phyloP scores from a whole-genome alignment of 2,113 vertebrate genomes.

The Pseudois nayaur region DNA sequence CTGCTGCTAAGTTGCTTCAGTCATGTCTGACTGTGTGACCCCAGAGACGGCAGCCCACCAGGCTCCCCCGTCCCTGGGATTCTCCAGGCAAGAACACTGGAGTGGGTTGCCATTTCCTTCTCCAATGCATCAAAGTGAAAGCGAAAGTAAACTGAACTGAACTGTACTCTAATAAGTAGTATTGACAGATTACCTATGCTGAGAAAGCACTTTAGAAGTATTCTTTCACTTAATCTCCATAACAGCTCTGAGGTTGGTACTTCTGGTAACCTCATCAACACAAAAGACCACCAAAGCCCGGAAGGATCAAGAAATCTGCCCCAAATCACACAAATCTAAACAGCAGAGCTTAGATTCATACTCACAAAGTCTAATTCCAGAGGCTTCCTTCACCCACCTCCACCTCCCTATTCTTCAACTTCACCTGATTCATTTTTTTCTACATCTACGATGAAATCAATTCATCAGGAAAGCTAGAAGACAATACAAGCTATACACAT shows the following conservation, averaged over 20 bases:
- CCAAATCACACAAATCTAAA: background rate
- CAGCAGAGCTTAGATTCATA: background rate
- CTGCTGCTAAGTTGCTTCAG: too few species aligned
- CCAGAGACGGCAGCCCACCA: too few species aligned
- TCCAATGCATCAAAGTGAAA: too few species aligned
- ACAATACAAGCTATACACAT: background rate
- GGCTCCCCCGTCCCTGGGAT: too few species aligned
- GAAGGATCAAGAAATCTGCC: background rate
- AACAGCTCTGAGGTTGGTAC: background rate
- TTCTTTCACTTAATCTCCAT: background rate
- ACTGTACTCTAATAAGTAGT: background rate
- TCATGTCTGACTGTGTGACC: rapidly evolving
- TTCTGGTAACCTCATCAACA: background rate
- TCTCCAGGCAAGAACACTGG: too few species aligned
- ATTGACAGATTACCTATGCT: background rate
- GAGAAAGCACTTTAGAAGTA: background rate
- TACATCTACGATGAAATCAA: background rate
- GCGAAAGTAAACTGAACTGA: background rate
- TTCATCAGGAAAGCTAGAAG: background rate
- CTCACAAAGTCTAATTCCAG: background rate
- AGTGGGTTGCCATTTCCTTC: too few species aligned
- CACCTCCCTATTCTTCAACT: background rate
- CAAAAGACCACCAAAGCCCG: background rate
- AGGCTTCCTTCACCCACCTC: background rate
- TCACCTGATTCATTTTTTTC: background rate